Base-by-base conservation (phyloP, 2,888 invertebrate species). In the Drosophila fulvimacula region DNA sequence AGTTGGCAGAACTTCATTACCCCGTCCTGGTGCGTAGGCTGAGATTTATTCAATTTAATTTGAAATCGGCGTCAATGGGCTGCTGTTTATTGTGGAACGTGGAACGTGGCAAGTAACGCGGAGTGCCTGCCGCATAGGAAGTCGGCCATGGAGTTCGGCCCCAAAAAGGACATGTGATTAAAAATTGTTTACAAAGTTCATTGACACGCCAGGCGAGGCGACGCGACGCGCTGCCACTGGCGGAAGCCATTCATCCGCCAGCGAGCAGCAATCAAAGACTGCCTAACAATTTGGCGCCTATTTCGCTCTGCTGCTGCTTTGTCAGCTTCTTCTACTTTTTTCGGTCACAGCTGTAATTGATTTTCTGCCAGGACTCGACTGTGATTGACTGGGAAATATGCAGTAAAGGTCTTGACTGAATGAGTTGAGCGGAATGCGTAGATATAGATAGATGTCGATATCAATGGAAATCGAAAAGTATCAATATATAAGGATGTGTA, bases 181-280 rank as follows among this genome's bases (percentile, higher is more conserved):
- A 85, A 86, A 88, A 88, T 85, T 88, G 89, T 87, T 85, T 88
- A 74, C 81, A 73, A 88, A 89, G 84, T 88, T 85, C 89, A 83
- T 86, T 87, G 84, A 88, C 84, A 87, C 70, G 46, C 27, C 15
- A 34, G 36, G 21, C 60, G n/a, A 64, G 58, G 5, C 30, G 17
- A 3, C 32, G 27, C 10, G 38, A 11, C 36, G 15, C 34, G 34
- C 34, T 5, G 39, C 19, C 13, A 5, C 52, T 48, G 48, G 52
- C 67, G 73, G 78, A 75, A 75, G 75, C 75, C 75, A 68, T 75
- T 68, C 48, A 49, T 75, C 63, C 44, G 38, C 59, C 34, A 56
- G 44, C 56, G 46, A 52, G 36, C 48, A 34, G 74, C 76, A 73
- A 78, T 76, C 79, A 74, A 80, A 71, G 55, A 63, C 60, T 75